A percentile compares a stretch with the other conserved stretches of the same genome.
Evolutionary conservation across 2,888 invertebrate genomes (phyloP).

Genomic region (Meiosimyza platycephala): DNA sequence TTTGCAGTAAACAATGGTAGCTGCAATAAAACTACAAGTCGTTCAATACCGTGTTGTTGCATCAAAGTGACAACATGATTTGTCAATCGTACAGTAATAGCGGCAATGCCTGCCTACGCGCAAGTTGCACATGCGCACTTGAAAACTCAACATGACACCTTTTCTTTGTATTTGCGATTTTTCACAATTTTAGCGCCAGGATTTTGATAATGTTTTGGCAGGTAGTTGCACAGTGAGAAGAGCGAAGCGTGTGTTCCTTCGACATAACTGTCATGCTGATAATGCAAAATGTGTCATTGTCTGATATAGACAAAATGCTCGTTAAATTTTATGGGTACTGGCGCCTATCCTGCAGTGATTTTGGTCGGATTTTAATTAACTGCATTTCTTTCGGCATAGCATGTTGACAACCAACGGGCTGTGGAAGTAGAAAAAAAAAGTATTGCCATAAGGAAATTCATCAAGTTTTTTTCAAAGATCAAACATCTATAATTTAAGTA

Average conservation of each 20-base stretch:
- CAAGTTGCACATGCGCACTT: constrained; percentile 8
- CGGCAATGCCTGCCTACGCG: background rate
- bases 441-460: no score
- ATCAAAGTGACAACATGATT: constrained; percentile 12
- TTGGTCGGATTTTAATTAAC: constrained; percentile 42
- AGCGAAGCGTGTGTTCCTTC: background rate
- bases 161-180: constrained; percentile 23
- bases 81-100: background rate
- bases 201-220: background rate
- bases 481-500: no score
- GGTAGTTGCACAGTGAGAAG: background rate
- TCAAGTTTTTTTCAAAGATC: no score
- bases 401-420: no score
- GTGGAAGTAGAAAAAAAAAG: no score
- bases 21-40: no score
- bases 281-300: constrained; percentile 26
- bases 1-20: no score
- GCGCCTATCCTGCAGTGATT: constrained; percentile 43
- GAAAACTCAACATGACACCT: constrained; percentile 8
- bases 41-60: background rate
- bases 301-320: constrained; percentile 31
- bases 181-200: constrained; percentile 22
- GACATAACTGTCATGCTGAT: constrained; percentile 28
- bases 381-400: background rate
- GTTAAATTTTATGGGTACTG: constrained; percentile 40